phyloP scores from a whole-genome alignment of 2,113 vertebrate species.

The Toxotes chatareus region DNA sequence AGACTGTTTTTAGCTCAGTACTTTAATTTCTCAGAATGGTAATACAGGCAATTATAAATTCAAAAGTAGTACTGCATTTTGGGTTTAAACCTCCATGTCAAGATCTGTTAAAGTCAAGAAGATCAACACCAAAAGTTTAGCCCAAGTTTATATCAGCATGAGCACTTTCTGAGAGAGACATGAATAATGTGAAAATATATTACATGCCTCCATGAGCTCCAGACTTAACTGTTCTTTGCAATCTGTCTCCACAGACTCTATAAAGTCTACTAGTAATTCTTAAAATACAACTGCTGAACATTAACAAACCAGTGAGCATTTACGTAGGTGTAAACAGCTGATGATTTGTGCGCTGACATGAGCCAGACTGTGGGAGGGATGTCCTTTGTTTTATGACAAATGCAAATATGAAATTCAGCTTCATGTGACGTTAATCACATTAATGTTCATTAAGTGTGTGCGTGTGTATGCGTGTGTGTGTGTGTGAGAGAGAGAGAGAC shows the following conservation, averaged over 20 bases:
- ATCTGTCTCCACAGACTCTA: neutral
- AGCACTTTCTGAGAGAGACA: neutral
- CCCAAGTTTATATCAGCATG: neutral
- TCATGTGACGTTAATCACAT: neutral
- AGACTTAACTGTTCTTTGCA: neutral
- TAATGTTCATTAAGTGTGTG: neutral
- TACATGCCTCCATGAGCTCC: neutral
- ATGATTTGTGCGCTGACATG: neutral
- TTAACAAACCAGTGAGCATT: neutral
- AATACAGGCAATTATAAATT: neutral
- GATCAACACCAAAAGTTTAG: neutral
- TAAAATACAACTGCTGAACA: neutral
- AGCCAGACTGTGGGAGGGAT: neutral
- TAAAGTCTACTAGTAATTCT: neutral
- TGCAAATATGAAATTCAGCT: neutral
- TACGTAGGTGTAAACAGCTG: neutral
- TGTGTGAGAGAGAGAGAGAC: neutral
- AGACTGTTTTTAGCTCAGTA: neutral
- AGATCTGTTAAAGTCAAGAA: neutral
- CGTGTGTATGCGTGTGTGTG: neutral
- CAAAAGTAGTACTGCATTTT: neutral
- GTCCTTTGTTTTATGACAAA: neutral
- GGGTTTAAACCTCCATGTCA: neutral
- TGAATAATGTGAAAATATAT: constrained; percentile 1
- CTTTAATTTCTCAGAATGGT: neutral